Base-by-base conservation (phyloP, 2,797 vertebrate genomes). In the Erpetoichthys calabaricus region DNA sequence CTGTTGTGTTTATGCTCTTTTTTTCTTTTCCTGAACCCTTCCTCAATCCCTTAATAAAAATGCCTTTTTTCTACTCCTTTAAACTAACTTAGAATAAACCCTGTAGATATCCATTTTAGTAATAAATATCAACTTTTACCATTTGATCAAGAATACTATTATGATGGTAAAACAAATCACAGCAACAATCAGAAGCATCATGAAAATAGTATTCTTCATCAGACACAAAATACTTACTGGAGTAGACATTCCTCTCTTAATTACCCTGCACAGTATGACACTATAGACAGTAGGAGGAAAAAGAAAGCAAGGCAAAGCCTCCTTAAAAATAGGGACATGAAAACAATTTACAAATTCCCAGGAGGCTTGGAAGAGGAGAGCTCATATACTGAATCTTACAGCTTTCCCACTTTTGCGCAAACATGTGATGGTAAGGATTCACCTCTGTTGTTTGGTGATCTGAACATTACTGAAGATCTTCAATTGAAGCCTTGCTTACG, bases 251-350 rank as follows among this genome's bases (percentile, higher is more conserved):
- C 69, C 53, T 75, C 81, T 45, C 66, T 78, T 46, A 75, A 78
- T 59, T 95, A 92, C 72, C 89, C 90, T 49, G 79, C 87, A 62
- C 79, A 88, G 61, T 94, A 94, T 56, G 78, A 91, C 61, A 91
- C 90, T 7, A 87, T 91, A 64, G 91, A 91, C 57, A 80, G 87
- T 53, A 82, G 86, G 62, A 81, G 85, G 56, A 91, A 77, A 65
- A 94, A 88, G 76, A 92, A 75, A 65, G 65, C 72, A 7, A 68
- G 76, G 10, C 71, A 82, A 57, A 75, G 67, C 8, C 65, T 65
- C 63, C 69, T 69, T 57, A 71, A 67, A 53, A 68, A 71, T 42
- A 73, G 64, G 44, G 78, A 84, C 5, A 68, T 72, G 49, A 67
- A 66, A 8, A 57, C 74, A 61, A 54, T 68, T 43, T 63, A 62